Evolutionary conservation across 2,113 vertebrate genomes (phyloP).

Genomic region (Myxocyprinus asiaticus): DNA sequence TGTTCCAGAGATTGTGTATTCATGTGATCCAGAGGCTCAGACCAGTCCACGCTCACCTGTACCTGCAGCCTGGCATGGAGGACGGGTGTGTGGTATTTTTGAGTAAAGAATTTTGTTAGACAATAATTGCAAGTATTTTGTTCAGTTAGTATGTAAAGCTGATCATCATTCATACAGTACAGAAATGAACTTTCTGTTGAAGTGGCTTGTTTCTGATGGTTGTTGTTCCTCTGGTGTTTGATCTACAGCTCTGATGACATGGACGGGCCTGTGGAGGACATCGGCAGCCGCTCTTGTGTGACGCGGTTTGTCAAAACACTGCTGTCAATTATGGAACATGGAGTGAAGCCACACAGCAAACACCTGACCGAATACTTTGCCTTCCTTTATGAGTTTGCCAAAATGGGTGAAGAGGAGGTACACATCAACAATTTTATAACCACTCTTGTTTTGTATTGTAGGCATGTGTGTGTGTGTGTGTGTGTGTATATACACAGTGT

Average conservation of each 20-base stretch:
- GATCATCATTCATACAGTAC: no score
- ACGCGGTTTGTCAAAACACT: constrained; percentile 97
- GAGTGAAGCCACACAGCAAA: constrained; percentile 99
- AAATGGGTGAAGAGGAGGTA: constrained; percentile 99
- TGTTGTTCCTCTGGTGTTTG: no score
- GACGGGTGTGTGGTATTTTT: constrained; percentile 81
- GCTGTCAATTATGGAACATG: constrained; percentile 97
- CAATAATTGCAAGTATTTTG: no score
- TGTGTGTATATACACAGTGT: not conserved
- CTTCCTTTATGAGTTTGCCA: constrained; percentile 97
- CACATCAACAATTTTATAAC: not conserved
- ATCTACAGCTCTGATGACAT: constrained; percentile 90
- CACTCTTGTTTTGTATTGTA: no score
- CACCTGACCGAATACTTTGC: constrained; percentile 98
- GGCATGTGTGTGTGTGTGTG: no score
- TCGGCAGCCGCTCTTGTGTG: constrained; percentile 95
- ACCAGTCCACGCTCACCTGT: constrained; percentile 96
- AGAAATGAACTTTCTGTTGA: no score
- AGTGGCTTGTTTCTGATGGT: no score
- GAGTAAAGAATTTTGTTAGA: no score
- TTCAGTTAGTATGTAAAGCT: no score
- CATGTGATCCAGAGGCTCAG: constrained; percentile 96
- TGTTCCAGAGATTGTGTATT: constrained; percentile 98
- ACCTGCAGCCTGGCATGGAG: constrained; percentile 97
- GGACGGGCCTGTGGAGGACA: constrained; percentile 97